Evolutionary conservation across 2,797 vertebrate genomes (phyloP).

Genomic region (Merluccius polli): DNA sequence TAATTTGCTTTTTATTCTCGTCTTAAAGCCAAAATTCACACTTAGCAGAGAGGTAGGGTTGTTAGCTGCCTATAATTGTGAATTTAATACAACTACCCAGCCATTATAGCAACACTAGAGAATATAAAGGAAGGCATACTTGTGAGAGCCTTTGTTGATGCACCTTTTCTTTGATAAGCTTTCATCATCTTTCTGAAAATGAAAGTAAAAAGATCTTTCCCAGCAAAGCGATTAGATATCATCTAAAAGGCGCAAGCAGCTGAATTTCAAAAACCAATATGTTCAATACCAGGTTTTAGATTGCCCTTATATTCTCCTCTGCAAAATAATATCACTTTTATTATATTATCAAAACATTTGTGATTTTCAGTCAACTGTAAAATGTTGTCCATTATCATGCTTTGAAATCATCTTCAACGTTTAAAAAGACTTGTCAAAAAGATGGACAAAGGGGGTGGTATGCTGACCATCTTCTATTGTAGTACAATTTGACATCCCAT

Average conservation of each 20-base stretch:
- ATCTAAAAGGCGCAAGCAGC: not conserved
- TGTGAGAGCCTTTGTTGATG: conserved; percentile 13
- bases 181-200: conserved; percentile 16
- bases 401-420: not conserved
- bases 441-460: not conserved
- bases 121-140: not conserved
- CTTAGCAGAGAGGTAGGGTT: not conserved
- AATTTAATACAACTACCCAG: conserved; percentile 23
- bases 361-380: not conserved
- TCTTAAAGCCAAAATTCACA: not conserved
- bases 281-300: too few relatives aligned
- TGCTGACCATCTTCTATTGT: not conserved
- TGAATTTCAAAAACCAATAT: too few relatives aligned
- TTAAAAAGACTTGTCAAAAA: not conserved
- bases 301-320: not conserved
- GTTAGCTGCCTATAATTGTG: conserved; percentile 7
- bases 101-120: conserved; percentile 6
- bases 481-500: not conserved
- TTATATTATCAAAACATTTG: not conserved
- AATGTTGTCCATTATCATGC: not conserved
- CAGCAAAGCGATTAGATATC: not conserved
- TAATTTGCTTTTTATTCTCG: not conserved
- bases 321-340: not conserved
- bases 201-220: not conserved
- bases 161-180: conserved; percentile 26